These are phyloP conservation scores for Caenorhabditis imperialis DNA, from an alignment of 2,888 invertebrate species.

Conservation along the genomic window DNA sequence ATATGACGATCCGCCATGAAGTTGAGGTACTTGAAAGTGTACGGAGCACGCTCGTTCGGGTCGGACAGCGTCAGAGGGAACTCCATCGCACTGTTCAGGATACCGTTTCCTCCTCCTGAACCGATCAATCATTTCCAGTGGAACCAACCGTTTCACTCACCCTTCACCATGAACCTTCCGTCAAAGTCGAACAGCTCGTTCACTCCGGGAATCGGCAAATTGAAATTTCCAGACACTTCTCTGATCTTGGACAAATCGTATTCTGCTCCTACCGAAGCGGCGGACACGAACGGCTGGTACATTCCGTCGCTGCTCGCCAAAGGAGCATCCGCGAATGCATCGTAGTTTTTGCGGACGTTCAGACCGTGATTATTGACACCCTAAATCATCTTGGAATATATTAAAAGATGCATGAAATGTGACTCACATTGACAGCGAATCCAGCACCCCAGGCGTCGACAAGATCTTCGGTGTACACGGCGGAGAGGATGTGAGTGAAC, in stretches of 20 bases:
- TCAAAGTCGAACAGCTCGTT: slow-evolving; percentile 74
- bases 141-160: neutral
- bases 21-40: slow-evolving; percentile 73
- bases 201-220: slow-evolving; percentile 69
- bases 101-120: slow-evolving; percentile 69
- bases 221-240: slow-evolving; percentile 70
- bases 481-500: slow-evolving; percentile 71
- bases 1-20: slow-evolving; percentile 74
- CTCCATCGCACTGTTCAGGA: slow-evolving; percentile 70
- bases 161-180: slow-evolving; percentile 70
- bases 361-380: slow-evolving; percentile 71
- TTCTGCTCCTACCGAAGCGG: slow-evolving; percentile 65
- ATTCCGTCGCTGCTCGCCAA: slow-evolving; percentile 61
- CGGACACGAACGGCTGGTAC: slow-evolving; percentile 68
- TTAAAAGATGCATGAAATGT: no score
- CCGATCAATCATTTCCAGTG: no score
- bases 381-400: no score
- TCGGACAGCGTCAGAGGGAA: slow-evolving; percentile 71
- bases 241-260: slow-evolving; percentile 70
- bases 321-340: slow-evolving; percentile 70
- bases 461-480: slow-evolving; percentile 72
- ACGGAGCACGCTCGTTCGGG: slow-evolving; percentile 71
- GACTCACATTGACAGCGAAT: slow-evolving; percentile 69
- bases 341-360: slow-evolving; percentile 69
- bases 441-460: slow-evolving; percentile 74